Evolutionary conservation across 2,113 vertebrate species (phyloP).

Genomic region (Anas platyrhynchos): DNA sequence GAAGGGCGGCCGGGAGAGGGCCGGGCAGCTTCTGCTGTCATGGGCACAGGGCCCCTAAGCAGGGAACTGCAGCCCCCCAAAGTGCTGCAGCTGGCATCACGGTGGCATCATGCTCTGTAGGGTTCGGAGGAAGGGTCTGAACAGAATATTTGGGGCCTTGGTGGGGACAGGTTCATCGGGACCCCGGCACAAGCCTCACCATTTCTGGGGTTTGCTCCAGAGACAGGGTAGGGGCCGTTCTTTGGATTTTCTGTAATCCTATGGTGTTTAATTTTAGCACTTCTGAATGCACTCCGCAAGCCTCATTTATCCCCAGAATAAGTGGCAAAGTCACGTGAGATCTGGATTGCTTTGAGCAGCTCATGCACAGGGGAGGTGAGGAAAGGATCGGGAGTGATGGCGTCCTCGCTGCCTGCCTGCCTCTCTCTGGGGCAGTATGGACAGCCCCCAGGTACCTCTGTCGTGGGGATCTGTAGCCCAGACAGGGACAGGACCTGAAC

Average conservation of each 20-base stretch:
- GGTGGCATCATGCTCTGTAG: not conserved
- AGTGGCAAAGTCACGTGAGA: not conserved
- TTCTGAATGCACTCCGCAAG: not conserved
- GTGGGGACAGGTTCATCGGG: no score
- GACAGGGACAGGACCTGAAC: not conserved
- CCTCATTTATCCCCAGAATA: not conserved
- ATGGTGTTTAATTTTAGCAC: not conserved
- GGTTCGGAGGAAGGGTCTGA: not conserved
- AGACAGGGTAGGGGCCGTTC: not conserved
- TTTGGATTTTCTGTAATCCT: not conserved
- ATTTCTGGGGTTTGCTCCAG: not conserved
- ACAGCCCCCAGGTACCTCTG: not conserved
- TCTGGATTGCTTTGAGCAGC: not conserved
- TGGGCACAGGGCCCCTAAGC: not conserved
- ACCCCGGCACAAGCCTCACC: not conserved
- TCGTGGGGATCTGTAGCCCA: fast-evolving
- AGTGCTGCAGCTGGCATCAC: not conserved
- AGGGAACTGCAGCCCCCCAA: not conserved
- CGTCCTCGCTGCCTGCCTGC: not conserved
- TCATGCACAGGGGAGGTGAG: not conserved
- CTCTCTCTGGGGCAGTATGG: not conserved
- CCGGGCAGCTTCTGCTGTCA: not conserved
- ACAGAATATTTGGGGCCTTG: not conserved
- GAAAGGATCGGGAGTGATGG: not conserved
- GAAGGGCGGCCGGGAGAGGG: not conserved